phyloP scores from a whole-genome alignment of 2,888 invertebrate species.

The Chrysolina haemoptera region DNA sequence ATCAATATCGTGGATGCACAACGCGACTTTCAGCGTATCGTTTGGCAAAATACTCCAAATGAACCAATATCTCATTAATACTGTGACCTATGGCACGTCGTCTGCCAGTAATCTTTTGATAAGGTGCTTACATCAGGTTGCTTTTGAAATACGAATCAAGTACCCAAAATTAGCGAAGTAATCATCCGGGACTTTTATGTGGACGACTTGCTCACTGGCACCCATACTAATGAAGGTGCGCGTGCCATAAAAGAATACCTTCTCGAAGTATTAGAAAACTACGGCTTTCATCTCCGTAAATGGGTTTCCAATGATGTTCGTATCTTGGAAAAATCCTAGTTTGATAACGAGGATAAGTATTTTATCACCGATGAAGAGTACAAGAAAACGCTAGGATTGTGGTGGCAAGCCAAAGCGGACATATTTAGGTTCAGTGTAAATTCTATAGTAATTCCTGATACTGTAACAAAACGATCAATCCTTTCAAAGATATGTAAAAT shows the following conservation, averaged over 20 bases:
- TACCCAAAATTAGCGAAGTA: conserved; percentile 16
- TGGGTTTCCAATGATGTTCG: too few relatives aligned
- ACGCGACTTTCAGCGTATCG: conserved; percentile 30
- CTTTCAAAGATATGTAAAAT: conserved; percentile 17
- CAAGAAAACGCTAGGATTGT: conserved; percentile 1
- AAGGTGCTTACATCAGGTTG: conserved; percentile 24
- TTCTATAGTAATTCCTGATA: not conserved
- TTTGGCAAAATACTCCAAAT: conserved; percentile 12
- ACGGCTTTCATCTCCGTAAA: not conserved
- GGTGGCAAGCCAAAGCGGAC: conserved; percentile 15
- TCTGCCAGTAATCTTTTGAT: conserved; percentile 30
- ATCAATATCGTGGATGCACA: conserved; percentile 26
- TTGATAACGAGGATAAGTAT: conserved; percentile 3
- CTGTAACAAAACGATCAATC: conserved; percentile 13
- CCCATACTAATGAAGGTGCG: not conserved
- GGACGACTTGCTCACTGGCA: conserved; percentile 35
- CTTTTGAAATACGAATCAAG: conserved; percentile 7
- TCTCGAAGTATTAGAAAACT: not conserved
- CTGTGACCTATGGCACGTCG: conserved; percentile 38
- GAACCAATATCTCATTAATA: conserved; percentile 26
- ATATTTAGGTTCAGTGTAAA: not conserved
- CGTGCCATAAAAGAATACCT: conserved; percentile 1
- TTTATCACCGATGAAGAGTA: not conserved
- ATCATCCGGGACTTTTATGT: conserved; percentile 39
- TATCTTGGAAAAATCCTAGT: too few relatives aligned